phyloP scores from a whole-genome alignment of 2,113 vertebrate species.

The Ophiodon elongatus region DNA sequence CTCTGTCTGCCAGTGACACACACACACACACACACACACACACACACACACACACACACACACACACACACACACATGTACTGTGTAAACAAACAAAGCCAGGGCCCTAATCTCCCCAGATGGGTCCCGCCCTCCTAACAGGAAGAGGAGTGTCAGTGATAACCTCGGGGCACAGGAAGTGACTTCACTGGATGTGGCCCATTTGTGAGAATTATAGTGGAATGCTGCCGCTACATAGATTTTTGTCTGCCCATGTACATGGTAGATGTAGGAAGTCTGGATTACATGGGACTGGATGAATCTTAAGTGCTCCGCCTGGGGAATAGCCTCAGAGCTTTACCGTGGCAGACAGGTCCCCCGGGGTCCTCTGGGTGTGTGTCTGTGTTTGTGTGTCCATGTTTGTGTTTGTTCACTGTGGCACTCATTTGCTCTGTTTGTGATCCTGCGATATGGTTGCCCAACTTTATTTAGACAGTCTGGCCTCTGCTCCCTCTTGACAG shows the following conservation, averaged over 20 bases:
- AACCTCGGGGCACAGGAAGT: constrained; percentile 64
- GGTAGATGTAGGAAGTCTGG: constrained; percentile 20
- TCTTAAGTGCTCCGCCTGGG: constrained; percentile 19
- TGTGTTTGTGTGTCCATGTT: constrained; percentile 30
- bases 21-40: not conserved
- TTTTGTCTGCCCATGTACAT: constrained; percentile 15
- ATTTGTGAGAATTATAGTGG: constrained; percentile 50
- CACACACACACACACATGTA: not conserved
- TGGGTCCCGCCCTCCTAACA: constrained; percentile 63
- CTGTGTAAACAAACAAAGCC: not conserved
- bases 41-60: not conserved
- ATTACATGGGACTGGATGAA: constrained; percentile 40
- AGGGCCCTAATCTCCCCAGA: constrained; percentile 37
- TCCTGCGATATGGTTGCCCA: constrained; percentile 34
- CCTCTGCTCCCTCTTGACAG: constrained; percentile 47
- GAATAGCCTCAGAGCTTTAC: constrained; percentile 5
- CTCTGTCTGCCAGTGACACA: not conserved
- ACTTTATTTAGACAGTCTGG: constrained; percentile 29
- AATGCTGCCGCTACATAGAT: constrained; percentile 50
- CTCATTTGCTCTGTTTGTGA: constrained; percentile 44
- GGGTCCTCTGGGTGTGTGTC: constrained; percentile 3
- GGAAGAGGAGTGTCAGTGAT: constrained; percentile 70
- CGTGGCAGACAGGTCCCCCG: not conserved
- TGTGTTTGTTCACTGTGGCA: constrained; percentile 25
- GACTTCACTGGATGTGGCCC: constrained; percentile 38